A percentile compares a stretch with the other conserved stretches of the same genome.
These are phyloP conservation scores for Cephus pulcher DNA, from an alignment of 2,888 invertebrate genomes.

Conservation along the genomic window DNA sequence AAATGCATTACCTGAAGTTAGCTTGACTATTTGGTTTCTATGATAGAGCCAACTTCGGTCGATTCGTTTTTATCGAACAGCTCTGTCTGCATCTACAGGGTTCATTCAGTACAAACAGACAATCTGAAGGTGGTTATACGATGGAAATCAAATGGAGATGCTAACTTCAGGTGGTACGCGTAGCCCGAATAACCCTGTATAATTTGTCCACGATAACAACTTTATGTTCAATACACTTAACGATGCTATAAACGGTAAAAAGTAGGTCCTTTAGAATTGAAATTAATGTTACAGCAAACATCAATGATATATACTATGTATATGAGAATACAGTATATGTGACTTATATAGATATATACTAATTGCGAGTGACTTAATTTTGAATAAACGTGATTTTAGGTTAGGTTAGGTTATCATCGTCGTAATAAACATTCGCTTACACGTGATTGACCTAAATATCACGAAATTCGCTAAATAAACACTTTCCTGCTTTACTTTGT, in stretches of 20 bases:
- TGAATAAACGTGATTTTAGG: not conserved
- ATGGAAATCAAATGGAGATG: not conserved
- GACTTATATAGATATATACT: not conserved
- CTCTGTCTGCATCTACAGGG: not conserved
- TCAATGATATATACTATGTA: not conserved
- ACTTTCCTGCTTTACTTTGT: not conserved
- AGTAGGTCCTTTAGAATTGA: not conserved
- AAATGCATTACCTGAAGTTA: not conserved
- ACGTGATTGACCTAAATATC: not conserved
- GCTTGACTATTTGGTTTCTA: not conserved
- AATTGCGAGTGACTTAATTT: not conserved
- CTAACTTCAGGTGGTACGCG: not conserved
- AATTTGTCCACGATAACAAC: not conserved
- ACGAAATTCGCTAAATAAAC: not conserved
- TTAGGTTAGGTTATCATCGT: not conserved
- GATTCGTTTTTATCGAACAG: too few species aligned
- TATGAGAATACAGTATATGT: not conserved
- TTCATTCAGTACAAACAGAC: not conserved
- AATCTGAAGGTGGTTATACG: not conserved
- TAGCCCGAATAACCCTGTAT: not conserved
- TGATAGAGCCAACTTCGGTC: not conserved
- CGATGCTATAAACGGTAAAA: not conserved
- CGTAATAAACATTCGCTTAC: not conserved
- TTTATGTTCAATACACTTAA: not conserved
- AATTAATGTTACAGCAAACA: not conserved